Evolutionary conservation across 1,140 invertebrate species (phyloP), one percentile per base, ranked within the genome.

Genomic region (Aphidius ervi): DNA sequence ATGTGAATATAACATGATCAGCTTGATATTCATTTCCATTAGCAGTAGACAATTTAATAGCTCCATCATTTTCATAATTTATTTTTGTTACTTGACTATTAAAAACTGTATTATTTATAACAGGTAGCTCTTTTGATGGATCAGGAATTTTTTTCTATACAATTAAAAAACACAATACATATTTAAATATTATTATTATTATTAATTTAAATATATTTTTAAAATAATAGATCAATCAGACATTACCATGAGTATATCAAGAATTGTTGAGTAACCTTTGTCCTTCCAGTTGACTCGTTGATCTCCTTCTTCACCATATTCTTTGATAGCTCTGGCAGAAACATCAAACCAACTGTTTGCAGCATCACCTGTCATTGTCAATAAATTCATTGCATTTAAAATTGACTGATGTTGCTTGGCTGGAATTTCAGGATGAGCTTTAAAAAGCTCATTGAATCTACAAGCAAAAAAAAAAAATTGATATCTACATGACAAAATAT

Each of bases 1-100:
- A 73, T 0, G 89, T 89, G 6, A 87, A 78, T 49, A 91, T 86
- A 0, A 88, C 83, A 73, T 87, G 85, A 69, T 88, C 86, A 9
- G 86, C 84, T 3, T 72, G 66, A 61, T 84, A 84, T 5, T 76
- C 55, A 53, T 81, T 79, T 2, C 85, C 86, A 67, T 88, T 75
- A 16, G 57, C 65, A 41, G 75, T 78, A 16, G 50, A 67, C 9
- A 82, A 67, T 45, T 61, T 61, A 10, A 76, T 60, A 5, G n/a
- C 39, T 16, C 70, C 57, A 55, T 54, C 58, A 53, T 9, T 59
- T 54, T 46, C 67, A 58, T 76, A 80, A 57, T 78, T 62, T 8
- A 80, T 74, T 16, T 57, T 63, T 16, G 62, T 40, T 16, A 80
- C 70, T 68, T 74, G 68, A 54, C 70, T 75, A 57, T 72, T 70